Evolutionary conservation across 2,797 vertebrate species (phyloP).

Genomic region (Tangara arthus): DNA sequence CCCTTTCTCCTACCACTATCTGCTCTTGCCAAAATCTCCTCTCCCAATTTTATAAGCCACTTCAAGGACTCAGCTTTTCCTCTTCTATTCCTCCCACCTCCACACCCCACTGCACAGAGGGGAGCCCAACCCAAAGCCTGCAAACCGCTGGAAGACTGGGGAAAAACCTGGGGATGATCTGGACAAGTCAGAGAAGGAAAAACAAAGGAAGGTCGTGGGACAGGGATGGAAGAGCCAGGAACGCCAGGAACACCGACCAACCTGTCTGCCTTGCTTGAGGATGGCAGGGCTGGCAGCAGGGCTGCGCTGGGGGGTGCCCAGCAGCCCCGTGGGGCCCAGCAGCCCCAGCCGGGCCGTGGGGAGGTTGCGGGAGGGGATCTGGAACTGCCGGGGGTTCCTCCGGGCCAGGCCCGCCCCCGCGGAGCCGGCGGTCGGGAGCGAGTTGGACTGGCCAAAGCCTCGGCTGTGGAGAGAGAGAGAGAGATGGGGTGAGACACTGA

Average conservation of each 20-base stretch:
- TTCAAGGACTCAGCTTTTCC: neutral
- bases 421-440: conserved; percentile 88
- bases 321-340: conserved; percentile 85
- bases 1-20: neutral
- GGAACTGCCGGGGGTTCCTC: conserved; percentile 93
- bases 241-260: neutral
- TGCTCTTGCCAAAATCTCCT: neutral
- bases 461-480: conserved; percentile 72
- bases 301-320: conserved; percentile 86
- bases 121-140: conserved; percentile 76
- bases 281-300: conserved; percentile 87
- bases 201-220: neutral
- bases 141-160: conserved; percentile 29
- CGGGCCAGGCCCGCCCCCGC: conserved; percentile 85
- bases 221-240: neutral
- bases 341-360: conserved; percentile 88
- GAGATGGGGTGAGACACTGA: neutral
- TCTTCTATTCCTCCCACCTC: neutral
- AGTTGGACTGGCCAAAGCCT: conserved; percentile 94
- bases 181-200: neutral
- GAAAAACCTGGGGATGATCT: neutral
- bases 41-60: neutral
- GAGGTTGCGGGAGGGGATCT: conserved; percentile 91
- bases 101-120: conserved; percentile 58
- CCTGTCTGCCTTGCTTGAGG: conserved; percentile 95